Percentiles rank a stretch among this genome's conserved stretches.
Conservation (phyloP, 2,113 vertebrate species). For the Phrynocephalus versicolor region DNA sequence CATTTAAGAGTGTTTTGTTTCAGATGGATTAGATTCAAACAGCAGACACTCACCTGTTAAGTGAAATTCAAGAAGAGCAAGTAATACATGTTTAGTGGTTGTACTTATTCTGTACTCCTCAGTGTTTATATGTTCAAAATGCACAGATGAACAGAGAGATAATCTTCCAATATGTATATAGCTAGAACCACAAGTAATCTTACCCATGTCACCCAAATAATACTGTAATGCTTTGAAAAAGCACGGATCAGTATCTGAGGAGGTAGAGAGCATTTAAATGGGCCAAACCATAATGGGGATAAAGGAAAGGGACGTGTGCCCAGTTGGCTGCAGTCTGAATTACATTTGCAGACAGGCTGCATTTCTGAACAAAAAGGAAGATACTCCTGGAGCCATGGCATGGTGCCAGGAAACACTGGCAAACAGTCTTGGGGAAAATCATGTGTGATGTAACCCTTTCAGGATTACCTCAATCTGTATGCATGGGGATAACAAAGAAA, state of each 20-base stretch:
- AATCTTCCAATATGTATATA: neutral
- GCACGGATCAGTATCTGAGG: neutral
- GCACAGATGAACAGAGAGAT: too few species aligned
- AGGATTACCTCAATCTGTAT: neutral
- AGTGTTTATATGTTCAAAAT: neutral
- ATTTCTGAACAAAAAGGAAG: neutral
- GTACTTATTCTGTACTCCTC: neutral
- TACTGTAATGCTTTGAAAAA: neutral
- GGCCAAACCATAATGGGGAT: neutral
- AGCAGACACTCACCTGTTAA: neutral
- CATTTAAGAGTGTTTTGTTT: neutral
- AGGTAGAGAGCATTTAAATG: slow-evolving; percentile 10
- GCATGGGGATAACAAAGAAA: neutral
- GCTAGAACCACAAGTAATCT: neutral
- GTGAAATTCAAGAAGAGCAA: neutral
- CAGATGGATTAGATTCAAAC: neutral
- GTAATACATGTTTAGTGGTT: neutral
- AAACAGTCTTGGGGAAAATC: neutral
- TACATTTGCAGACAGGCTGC: neutral
- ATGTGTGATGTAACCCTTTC: neutral
- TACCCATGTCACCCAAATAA: neutral
- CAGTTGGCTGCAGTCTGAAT: neutral
- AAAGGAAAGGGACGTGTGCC: neutral
- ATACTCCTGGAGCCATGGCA: neutral
- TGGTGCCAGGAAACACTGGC: neutral